Evolutionary conservation across 2,888 invertebrate species (phyloP).

Genomic region (Sympetrum striolatum): DNA sequence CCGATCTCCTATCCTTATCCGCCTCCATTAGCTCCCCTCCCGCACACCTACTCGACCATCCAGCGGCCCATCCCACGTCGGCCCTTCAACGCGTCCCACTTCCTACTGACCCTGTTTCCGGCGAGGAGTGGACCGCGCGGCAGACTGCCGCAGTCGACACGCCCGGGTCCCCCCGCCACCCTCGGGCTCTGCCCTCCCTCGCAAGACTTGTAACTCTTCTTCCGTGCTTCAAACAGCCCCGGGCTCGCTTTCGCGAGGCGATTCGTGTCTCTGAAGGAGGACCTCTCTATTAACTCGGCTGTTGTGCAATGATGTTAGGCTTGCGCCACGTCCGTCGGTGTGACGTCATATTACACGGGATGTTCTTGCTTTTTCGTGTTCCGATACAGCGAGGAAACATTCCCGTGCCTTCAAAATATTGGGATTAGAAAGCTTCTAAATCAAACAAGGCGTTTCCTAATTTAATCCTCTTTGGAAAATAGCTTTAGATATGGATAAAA

Average conservation of each 20-base stretch:
- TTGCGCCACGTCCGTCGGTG: background rate
- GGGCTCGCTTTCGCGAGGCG: background rate
- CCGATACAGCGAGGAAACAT: too few species aligned
- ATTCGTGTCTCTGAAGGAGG: background rate
- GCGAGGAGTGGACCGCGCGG: background rate
- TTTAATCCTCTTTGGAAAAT: too few species aligned
- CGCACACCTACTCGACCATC: background rate
- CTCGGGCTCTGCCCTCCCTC: background rate
- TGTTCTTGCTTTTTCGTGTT: background rate
- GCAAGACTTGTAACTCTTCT: background rate
- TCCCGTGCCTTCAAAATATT: too few species aligned
- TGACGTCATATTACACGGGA: background rate
- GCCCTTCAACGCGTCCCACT: background rate
- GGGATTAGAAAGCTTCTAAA: too few species aligned
- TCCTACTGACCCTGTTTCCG: slow-evolving; percentile 37
- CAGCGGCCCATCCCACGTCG: background rate
- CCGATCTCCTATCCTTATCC: background rate
- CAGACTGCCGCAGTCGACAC: background rate
- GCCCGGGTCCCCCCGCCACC: background rate
- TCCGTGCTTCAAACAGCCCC: background rate
- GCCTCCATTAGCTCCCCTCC: background rate
- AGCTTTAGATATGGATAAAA: too few species aligned
- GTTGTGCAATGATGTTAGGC: background rate
- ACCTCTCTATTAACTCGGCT: background rate
- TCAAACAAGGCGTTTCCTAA: too few species aligned